Conservation (phyloP, 2,113 vertebrate genomes). For the Triplophysa dalaica region DNA sequence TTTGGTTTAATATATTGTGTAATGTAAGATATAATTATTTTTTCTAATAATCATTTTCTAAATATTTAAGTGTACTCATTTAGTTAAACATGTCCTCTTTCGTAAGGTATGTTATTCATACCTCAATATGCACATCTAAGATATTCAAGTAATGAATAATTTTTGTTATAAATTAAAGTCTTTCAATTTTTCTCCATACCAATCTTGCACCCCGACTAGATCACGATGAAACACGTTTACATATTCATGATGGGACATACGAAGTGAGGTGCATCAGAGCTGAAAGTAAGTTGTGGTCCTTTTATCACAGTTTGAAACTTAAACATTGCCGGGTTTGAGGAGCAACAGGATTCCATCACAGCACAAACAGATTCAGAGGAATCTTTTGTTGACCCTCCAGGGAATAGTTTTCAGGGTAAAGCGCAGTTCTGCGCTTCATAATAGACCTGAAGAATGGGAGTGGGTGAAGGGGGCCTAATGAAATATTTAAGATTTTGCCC, state of each 20-base stretch:
- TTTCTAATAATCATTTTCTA: too few species aligned
- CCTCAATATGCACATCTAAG: background rate
- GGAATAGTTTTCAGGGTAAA: slow-evolving; percentile 55
- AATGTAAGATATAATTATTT: too few species aligned
- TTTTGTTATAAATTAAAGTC: background rate
- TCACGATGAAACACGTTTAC: background rate
- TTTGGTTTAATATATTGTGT: too few species aligned
- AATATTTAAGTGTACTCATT: too few species aligned
- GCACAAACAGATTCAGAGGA: slow-evolving; percentile 67
- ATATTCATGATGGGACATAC: background rate
- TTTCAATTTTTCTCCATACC: background rate
- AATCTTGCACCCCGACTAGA: background rate
- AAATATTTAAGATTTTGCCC: slow-evolving; percentile 86
- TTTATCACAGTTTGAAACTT: slow-evolving; percentile 62
- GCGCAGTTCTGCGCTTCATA: slow-evolving; percentile 63
- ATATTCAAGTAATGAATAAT: background rate
- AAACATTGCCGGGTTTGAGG: slow-evolving; percentile 63
- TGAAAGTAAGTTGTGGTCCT: slow-evolving; percentile 49
- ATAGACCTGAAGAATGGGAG: slow-evolving; percentile 61
- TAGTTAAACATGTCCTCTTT: background rate
- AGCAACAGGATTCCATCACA: slow-evolving; percentile 62
- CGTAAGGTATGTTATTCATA: background rate
- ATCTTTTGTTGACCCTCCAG: slow-evolving; percentile 69
- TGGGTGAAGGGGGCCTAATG: slow-evolving; percentile 74
- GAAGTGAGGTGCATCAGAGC: slow-evolving; percentile 10